A percentile compares a stretch with the other conserved stretches of the same genome.
phyloP scores from a whole-genome alignment of 2,797 vertebrate species.

The Eulemur coronatus region DNA sequence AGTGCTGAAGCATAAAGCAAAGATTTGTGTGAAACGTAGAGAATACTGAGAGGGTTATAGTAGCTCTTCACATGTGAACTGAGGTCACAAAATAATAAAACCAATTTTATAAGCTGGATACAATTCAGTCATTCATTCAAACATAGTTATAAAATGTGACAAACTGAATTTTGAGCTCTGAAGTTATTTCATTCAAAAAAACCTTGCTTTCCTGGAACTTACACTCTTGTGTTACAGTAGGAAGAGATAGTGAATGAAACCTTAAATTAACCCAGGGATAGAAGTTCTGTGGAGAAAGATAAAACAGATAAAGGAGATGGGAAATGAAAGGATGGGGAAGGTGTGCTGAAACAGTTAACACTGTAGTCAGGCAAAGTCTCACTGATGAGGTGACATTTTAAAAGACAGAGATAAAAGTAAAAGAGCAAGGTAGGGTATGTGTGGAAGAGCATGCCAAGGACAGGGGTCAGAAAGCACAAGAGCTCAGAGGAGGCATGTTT shows the following conservation, averaged over 20 bases:
- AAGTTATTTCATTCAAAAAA: background rate
- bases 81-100: background rate
- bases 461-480: background rate
- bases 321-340: fast-evolving
- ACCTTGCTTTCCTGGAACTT: background rate
- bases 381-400: background rate
- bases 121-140: background rate
- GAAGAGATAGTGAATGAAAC: background rate
- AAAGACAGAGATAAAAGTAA: background rate
- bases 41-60: background rate
- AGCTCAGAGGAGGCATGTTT: background rate
- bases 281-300: background rate
- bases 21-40: background rate
- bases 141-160: background rate
- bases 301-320: background rate
- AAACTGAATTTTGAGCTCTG: background rate
- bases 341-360: background rate
- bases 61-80: background rate
- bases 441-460: background rate
- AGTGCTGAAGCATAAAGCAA: background rate
- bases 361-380: background rate
- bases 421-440: background rate
- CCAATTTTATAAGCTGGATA: background rate
- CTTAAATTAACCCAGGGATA: background rate
- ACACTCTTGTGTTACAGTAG: background rate